These are phyloP conservation scores for Pectinophora gossypiella DNA, from an alignment of 1,140 invertebrate species.

Conservation along the genomic window DNA sequence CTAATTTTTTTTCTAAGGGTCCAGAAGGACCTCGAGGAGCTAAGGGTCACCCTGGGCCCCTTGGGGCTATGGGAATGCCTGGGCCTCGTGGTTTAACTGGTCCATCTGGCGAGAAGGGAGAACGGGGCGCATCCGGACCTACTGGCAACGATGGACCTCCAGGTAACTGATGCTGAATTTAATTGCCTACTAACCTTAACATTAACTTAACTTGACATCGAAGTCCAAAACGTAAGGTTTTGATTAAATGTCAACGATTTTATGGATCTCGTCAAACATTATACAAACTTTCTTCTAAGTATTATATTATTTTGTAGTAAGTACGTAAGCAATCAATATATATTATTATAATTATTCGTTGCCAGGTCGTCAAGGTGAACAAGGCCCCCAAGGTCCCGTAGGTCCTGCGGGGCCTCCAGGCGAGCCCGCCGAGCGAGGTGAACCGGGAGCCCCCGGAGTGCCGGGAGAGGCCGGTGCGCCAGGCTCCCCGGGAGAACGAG, in stretches of 20 bases:
- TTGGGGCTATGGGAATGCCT: conserved; percentile 84
- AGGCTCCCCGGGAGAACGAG: conserved; percentile 83
- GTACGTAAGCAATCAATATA: too few species aligned
- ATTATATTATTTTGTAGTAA: too few species aligned
- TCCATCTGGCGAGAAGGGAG: conserved; percentile 82
- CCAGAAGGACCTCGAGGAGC: conserved; percentile 80
- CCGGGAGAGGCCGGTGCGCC: conserved; percentile 83
- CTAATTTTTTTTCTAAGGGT: conserved; percentile 64
- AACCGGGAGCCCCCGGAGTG: conserved; percentile 83
- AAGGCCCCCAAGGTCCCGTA: conserved; percentile 80
- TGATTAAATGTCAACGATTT: too few species aligned
- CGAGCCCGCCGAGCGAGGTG: conserved; percentile 84
- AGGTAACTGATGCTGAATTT: too few species aligned
- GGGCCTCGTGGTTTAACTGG: conserved; percentile 81
- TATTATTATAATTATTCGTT: conserved; percentile 13
- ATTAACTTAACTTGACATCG: too few species aligned
- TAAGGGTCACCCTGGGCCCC: conserved; percentile 84
- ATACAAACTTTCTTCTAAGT: too few species aligned
- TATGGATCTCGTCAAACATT: too few species aligned
- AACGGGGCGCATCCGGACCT: conserved; percentile 79
- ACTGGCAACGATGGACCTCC: conserved; percentile 80
- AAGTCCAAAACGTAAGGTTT: too few species aligned
- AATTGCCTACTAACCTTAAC: too few species aligned
- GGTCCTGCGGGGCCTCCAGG: conserved; percentile 85
- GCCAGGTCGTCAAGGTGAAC: conserved; percentile 79